phyloP scores from a whole-genome alignment of 1,140 invertebrate genomes.

The Danaus melanippus region DNA sequence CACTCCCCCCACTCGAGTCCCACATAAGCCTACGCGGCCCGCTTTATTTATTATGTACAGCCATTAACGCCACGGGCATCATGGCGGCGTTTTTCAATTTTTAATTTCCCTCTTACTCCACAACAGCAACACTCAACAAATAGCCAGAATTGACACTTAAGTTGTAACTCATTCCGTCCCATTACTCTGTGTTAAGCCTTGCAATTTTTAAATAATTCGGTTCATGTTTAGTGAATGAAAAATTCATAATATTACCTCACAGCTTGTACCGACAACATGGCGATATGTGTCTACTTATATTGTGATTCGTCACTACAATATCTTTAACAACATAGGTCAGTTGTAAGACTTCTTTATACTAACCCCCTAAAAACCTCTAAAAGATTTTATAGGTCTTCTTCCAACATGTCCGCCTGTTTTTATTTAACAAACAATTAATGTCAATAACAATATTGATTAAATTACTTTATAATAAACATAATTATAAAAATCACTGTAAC shows the following conservation, averaged over 20 bases:
- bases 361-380: constrained; percentile 43
- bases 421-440: constrained; percentile 21
- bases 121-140: constrained; percentile 42
- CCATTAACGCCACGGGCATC: constrained; percentile 65
- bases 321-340: constrained; percentile 11
- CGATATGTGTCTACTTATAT: constrained; percentile 3
- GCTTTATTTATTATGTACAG: constrained; percentile 71
- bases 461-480: no score
- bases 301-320: constrained; percentile 12
- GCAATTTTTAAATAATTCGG: constrained; percentile 14
- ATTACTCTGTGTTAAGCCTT: constrained; percentile 4
- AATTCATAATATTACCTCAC: neutral
- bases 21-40: constrained; percentile 65
- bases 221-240: no score
- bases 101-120: constrained; percentile 64
- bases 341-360: constrained; percentile 45
- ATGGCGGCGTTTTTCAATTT: constrained; percentile 67
- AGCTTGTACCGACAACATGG: neutral
- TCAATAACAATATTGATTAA: no score
- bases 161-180: constrained; percentile 40
- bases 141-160: constrained; percentile 53
- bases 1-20: constrained; percentile 66
- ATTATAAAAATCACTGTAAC: no score
- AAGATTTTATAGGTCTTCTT: constrained; percentile 52
- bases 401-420: constrained; percentile 55